Conservation (phyloP, 2,113 vertebrate genomes). For the Oncorhynchus gorbuscha region DNA sequence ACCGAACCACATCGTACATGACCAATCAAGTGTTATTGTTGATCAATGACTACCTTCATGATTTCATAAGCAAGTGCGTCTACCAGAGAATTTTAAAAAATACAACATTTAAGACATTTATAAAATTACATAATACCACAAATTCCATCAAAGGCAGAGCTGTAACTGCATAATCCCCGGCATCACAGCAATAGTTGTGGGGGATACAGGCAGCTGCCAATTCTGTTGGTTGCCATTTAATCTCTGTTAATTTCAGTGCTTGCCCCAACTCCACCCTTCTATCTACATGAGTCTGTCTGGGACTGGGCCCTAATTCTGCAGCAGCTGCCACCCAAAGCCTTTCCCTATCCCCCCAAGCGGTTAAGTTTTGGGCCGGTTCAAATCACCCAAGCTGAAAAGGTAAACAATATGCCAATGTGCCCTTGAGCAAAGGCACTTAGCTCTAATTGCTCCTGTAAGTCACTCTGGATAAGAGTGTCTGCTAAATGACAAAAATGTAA, state of each 20-base stretch:
- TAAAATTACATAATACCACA: neutral
- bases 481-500: neutral
- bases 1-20: no score
- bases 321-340: slow-evolving; percentile 45
- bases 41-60: no score
- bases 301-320: neutral
- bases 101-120: neutral
- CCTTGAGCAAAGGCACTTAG: no score
- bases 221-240: neutral
- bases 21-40: no score
- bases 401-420: no score
- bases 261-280: neutral
- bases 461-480: no score
- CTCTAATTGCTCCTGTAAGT: no score
- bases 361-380: no score
- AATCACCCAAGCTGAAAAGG: no score
- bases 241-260: slow-evolving; percentile 12
- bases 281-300: slow-evolving; percentile 4
- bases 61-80: neutral
- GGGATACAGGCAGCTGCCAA: neutral
- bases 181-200: neutral
- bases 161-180: neutral
- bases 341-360: neutral
- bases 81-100: neutral
- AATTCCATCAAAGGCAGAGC: neutral